phyloP scores from a whole-genome alignment of 2,113 vertebrate species.

The Eudorcas thomsonii region DNA sequence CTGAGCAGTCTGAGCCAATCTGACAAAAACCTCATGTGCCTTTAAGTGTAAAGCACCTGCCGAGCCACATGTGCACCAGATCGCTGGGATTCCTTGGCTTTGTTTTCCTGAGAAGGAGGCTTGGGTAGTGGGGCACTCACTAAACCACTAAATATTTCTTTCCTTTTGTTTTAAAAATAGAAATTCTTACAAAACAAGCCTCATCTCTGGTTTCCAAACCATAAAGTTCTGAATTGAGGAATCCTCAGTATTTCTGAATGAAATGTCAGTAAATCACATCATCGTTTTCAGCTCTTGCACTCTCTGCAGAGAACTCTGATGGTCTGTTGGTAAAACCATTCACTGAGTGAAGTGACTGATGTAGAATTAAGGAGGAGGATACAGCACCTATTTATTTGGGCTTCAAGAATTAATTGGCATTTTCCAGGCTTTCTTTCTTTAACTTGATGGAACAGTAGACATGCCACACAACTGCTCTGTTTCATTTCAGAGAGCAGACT shows the following conservation, averaged over 20 bases:
- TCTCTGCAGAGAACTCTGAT: background rate
- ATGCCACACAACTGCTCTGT: background rate
- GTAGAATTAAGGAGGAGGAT: background rate
- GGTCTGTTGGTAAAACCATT: background rate
- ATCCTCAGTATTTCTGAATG: conserved; percentile 52
- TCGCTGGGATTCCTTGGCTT: conserved; percentile 77
- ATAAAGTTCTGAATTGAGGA: conserved; percentile 55
- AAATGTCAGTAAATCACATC: conserved; percentile 39
- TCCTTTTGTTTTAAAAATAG: conserved; percentile 67
- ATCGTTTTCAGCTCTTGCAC: background rate
- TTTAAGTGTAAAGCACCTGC: conserved; percentile 78
- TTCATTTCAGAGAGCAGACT: background rate
- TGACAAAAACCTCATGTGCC: conserved; percentile 68
- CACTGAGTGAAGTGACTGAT: background rate
- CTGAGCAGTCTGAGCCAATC: conserved; percentile 69
- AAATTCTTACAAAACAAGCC: conserved; percentile 57
- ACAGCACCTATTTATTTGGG: background rate
- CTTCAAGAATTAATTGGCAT: background rate
- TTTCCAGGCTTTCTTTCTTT: background rate
- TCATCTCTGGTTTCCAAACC: conserved; percentile 68
- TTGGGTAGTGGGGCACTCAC: conserved; percentile 59
- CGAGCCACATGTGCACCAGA: conserved; percentile 76
- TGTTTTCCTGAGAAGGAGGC: conserved; percentile 56
- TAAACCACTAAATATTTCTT: conserved; percentile 38
- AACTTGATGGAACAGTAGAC: background rate